Evolutionary conservation across 1,140 invertebrate genomes (phyloP), one percentile per base, ranked within the genome.

Genomic region (Rhagoletis zephyria): DNA sequence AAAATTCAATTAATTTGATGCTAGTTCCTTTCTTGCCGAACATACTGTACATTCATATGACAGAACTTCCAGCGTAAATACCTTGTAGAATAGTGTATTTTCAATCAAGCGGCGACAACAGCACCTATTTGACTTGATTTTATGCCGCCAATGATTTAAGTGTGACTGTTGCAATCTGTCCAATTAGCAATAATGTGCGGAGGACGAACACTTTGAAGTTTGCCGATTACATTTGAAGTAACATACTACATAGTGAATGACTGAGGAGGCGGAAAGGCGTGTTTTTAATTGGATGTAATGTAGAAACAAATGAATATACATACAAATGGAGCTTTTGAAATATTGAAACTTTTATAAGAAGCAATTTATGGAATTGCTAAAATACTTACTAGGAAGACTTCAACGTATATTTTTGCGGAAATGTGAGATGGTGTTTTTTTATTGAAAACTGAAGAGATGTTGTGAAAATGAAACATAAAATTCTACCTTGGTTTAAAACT

Each of bases 81-180:
- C 16, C 30, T n/a, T 56, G 74, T 81, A 48, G 9, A 81, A 19
- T 14, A 81, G 48, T 81, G 74, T 81, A 56, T 30, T 81, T 81
- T 59, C 74, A 81, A 81, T 81, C 74, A 81, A 81, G 74, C 48
- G 9, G n/a, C 74, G 74, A 81, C 74, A 81, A 16, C 48, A 42
- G 74, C 74, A 81, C 9, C 74, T 81, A 81, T 59, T 81, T 81
- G 48, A 56, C 74, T 81, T 81, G 74, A 81, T 81, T 81, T 81
- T 48, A 56, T 56, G 74, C 48, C 42, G 74, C 48, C 48, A 56
- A 56, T 81, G 45, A 56, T 81, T 81, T 81, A 56, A 81, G 74
- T 81, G 74, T 81, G 74, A 81, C 74, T 81, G 42, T 81, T 81
- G 74, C 74, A 81, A 81, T 81, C 74, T 81, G 74, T 81, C 74